phyloP scores from a whole-genome alignment of 2,797 vertebrate species.

The Crocidura indochinensis region DNA sequence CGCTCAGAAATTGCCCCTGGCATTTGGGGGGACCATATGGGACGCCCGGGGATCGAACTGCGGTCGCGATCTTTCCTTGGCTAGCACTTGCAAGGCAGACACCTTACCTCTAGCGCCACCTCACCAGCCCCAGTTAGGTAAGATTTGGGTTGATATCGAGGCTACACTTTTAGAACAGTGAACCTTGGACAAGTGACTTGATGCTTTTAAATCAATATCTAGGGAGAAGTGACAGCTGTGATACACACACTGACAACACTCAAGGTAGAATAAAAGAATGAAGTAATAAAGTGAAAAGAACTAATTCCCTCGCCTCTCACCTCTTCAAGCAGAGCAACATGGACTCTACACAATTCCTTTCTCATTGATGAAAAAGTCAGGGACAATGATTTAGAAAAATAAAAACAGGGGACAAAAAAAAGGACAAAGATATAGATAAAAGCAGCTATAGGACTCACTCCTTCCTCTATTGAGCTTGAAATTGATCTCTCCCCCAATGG shows the following conservation, averaged over 20 bases:
- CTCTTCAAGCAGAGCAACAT: not conserved
- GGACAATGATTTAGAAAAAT: not conserved
- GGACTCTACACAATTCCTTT: not conserved
- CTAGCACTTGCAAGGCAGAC: too few species aligned
- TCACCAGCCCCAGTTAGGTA: not conserved
- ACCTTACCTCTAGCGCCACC: too few species aligned
- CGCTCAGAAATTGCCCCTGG: too few species aligned
- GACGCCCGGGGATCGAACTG: too few species aligned
- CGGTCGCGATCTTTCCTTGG: too few species aligned
- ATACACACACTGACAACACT: not conserved
- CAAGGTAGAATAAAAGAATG: not conserved
- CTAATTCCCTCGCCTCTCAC: not conserved
- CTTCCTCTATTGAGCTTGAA: not conserved
- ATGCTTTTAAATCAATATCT: not conserved
- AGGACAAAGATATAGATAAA: not conserved
- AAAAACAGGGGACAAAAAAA: not conserved
- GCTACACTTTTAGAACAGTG: not conserved
- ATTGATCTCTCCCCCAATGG: not conserved
- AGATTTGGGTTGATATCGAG: not conserved
- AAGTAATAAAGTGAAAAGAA: not conserved
- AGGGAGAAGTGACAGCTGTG: not conserved
- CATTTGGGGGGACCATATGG: too few species aligned
- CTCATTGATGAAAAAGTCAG: not conserved
- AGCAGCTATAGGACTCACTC: not conserved
- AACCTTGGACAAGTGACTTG: not conserved